Percentiles rank a stretch among this genome's conserved stretches.
phyloP scores from a whole-genome alignment of 2,797 vertebrate species.

The Halcyon leucocephala region DNA sequence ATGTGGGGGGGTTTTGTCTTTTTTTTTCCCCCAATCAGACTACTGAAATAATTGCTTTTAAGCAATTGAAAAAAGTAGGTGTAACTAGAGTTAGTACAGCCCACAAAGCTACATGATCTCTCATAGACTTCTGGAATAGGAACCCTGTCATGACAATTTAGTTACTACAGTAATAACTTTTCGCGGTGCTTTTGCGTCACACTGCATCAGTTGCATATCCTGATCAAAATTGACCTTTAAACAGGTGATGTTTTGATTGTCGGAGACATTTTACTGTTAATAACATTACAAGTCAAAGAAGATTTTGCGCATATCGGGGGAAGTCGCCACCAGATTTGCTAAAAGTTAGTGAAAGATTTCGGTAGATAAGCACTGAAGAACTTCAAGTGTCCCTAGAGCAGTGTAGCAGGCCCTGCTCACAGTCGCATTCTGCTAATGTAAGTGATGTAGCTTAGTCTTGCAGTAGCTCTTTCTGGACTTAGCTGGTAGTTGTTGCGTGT shows the following conservation, averaged over 20 bases:
- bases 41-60: not conserved
- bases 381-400: not conserved
- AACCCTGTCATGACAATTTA: not conserved
- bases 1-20: no score
- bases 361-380: not conserved
- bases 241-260: not conserved
- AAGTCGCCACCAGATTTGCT: not conserved
- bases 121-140: not conserved
- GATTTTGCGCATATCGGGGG: not conserved
- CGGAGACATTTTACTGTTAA: not conserved
- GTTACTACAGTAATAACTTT: not conserved
- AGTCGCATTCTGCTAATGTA: not conserved
- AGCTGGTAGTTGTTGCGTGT: not conserved
- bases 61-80: not conserved
- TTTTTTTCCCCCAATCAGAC: not conserved
- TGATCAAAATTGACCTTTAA: not conserved
- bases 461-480: not conserved
- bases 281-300: not conserved
- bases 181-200: not conserved
- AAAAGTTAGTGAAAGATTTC: not conserved
- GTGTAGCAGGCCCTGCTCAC: not conserved
- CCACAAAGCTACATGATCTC: not conserved
- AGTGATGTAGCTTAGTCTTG: not conserved
- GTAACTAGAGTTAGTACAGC: not conserved
- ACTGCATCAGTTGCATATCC: not conserved